Base-by-base conservation (phyloP, 1,140 invertebrate genomes). In the Plectrocnemia conspersa region DNA sequence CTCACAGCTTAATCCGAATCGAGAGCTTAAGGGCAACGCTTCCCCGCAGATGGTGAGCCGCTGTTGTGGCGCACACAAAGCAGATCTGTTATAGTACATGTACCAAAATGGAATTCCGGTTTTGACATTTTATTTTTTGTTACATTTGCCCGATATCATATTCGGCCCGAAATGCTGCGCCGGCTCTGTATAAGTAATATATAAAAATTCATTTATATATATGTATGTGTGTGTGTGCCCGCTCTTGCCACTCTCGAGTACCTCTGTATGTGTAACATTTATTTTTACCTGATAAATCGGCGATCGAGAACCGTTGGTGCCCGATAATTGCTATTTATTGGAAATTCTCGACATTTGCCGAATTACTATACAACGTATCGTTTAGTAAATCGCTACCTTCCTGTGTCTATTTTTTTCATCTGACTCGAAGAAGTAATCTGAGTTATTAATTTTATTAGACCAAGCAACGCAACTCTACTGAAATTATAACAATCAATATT, bases 91-190 rank as follows among this genome's bases (percentile, higher is more conserved):
- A 33, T 29, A 29, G n/a, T 13, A 33, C 4, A 7, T 21, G 25
- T 25, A 48, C 48, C 29, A 36, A 59, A 52, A 59, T 59, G 58
- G 49, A 53, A 59, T 59, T 59, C 58, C 58, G 58, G 58, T 59
- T 59, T 59, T 59, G 58, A 59, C 53, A 59, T 52, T 56, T 52
- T 54, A 56, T 52, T 59, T 59, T 59, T 59, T 49, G 58, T 46
- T 56, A 52, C 49, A 56, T 56, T 56, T 59, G 48, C 42, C 52
- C 53, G 53, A 55, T 55, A 55, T 55, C 53, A 55, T 55, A 54
- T 54, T 54, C 42, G 52, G 52, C 16, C 38, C 32, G 38, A 52
- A 42, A 46, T 46, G 40, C 42, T 50, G n/a, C 27, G 15, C 32
- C 7, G 6, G 41, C 41, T 7, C 19, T 42, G 40, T 13, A 11